These are phyloP conservation scores for Marmota monax DNA, from an alignment of 2,113 vertebrate genomes.

Conservation along the genomic window DNA sequence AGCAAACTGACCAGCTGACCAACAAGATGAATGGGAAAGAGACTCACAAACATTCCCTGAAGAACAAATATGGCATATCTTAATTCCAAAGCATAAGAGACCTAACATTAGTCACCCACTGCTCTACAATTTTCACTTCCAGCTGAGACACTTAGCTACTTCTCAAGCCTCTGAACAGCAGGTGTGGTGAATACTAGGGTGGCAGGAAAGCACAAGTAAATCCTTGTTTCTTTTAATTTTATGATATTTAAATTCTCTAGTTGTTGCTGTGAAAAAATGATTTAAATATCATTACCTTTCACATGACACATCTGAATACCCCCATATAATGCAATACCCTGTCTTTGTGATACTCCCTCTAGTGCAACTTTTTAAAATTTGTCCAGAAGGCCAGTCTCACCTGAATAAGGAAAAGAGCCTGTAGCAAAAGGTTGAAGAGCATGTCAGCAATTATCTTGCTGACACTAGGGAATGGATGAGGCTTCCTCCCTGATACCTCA, in stretches of 20 bases:
- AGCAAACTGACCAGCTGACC: slow-evolving; percentile 97
- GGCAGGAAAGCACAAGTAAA: background rate
- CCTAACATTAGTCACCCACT: background rate
- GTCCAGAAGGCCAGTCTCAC: slow-evolving; percentile 84
- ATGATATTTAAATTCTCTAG: slow-evolving; percentile 27
- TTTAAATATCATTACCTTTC: slow-evolving; percentile 44
- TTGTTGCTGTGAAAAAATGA: slow-evolving; percentile 17
- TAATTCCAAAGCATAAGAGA: background rate
- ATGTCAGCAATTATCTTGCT: slow-evolving; percentile 99
- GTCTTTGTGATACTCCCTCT: background rate
- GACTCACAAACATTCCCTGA: slow-evolving; percentile 98
- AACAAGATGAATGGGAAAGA: slow-evolving; percentile 97
- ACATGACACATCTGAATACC: background rate
- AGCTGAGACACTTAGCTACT: background rate
- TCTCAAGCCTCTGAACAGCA: background rate
- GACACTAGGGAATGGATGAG: slow-evolving; percentile 96
- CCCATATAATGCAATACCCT: background rate
- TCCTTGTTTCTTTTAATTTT: slow-evolving; percentile 7
- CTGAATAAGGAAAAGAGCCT: slow-evolving; percentile 99
- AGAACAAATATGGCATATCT: background rate
- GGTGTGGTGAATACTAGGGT: background rate
- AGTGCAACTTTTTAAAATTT: background rate
- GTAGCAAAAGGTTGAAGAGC: slow-evolving; percentile 97
- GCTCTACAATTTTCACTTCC: background rate
- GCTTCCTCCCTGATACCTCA: slow-evolving; percentile 96